These are phyloP conservation scores for Orchestia grillus DNA, from an alignment of 1,140 invertebrate genomes.

Conservation along the genomic window DNA sequence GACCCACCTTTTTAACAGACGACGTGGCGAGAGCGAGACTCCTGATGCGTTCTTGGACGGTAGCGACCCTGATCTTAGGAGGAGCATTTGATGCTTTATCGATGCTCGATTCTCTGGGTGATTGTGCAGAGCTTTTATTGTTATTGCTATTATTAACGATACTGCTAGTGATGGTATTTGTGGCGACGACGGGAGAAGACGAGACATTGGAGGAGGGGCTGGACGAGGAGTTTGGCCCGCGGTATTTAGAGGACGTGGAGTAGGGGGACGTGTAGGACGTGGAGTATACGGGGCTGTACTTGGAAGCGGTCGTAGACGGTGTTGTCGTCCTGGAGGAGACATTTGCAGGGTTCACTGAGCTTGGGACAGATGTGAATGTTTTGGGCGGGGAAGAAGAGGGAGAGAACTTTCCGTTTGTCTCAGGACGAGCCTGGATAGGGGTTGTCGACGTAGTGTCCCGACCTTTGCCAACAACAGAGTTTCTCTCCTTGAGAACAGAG, in stretches of 20 bases:
- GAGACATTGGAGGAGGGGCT: neutral
- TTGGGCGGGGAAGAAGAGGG: neutral
- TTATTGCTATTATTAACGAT: neutral
- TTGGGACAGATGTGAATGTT: neutral
- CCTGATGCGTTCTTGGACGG: constrained; percentile 45
- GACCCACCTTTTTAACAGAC: constrained; percentile 35
- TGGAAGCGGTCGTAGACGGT: neutral
- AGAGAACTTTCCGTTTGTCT: constrained; percentile 7
- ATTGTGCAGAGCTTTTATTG: constrained; percentile 47
- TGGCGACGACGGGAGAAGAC: neutral
- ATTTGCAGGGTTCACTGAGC: neutral
- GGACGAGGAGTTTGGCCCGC: neutral
- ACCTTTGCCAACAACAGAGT: constrained; percentile 5
- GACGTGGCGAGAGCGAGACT: constrained; percentile 46
- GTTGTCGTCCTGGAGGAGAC: neutral
- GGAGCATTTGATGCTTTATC: neutral
- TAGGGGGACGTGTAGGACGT: neutral
- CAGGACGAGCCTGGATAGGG: neutral
- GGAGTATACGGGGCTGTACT: constrained; percentile 17
- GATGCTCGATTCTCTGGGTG: neutral
- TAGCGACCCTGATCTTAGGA: neutral
- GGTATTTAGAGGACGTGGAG: constrained; percentile 36
- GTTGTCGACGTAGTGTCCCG: constrained; percentile 28
- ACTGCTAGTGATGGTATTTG: neutral
- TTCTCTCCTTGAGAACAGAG: constrained; percentile 12